Percentiles rank a stretch among this genome's conserved stretches.
Evolutionary conservation across 2,888 invertebrate genomes (phyloP).

Genomic region (Heliconius aoede): DNA sequence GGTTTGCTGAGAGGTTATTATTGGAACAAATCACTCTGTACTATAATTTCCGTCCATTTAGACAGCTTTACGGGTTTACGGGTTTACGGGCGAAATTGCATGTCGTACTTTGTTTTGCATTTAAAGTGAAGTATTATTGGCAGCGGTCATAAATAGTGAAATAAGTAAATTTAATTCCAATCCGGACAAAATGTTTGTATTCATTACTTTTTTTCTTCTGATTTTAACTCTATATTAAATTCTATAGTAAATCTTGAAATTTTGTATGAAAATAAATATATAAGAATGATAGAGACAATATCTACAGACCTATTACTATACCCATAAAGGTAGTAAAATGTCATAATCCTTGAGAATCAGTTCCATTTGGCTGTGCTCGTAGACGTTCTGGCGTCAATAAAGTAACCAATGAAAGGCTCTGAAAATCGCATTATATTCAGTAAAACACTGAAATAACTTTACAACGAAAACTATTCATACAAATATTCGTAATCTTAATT

Average conservation of each 20-base stretch:
- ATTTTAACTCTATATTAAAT: background rate
- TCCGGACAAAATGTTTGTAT: background rate
- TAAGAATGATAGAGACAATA: background rate
- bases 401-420: background rate
- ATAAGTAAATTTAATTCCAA: background rate
- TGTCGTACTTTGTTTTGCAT: background rate
- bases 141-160: no score
- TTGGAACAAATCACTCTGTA: background rate
- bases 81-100: no score
- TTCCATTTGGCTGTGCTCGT: slow-evolving; percentile 23
- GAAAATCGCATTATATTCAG: background rate
- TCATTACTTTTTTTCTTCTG: background rate
- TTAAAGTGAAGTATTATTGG: no score
- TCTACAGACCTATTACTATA: background rate
- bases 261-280: background rate
- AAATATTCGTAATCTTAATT: background rate
- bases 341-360: slow-evolving; percentile 24
- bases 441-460: background rate
- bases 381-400: slow-evolving; percentile 33
- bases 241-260: background rate
- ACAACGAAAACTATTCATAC: background rate
- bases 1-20: background rate
- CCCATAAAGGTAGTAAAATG: slow-evolving; percentile 14
- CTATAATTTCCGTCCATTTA: slow-evolving; percentile 1
- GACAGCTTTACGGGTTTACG: background rate